phyloP scores from a whole-genome alignment of 2,113 vertebrate species.

The Myrmecophaga tridactyla region DNA sequence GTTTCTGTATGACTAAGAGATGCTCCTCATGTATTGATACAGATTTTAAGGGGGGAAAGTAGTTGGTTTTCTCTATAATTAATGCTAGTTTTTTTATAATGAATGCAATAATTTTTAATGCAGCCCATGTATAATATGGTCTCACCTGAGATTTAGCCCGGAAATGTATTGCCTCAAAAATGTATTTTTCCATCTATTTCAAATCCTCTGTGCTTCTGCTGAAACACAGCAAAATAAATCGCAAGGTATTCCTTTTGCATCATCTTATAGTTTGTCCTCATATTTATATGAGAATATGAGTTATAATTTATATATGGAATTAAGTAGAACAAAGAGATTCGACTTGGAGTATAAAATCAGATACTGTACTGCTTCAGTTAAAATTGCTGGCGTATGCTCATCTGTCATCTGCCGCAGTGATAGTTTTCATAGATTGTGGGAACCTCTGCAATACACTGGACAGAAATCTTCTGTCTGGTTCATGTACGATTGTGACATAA shows the following conservation, averaged over 20 bases:
- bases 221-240: conserved; percentile 32
- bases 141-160: conserved; percentile 2
- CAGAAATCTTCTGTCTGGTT: conserved; percentile 64
- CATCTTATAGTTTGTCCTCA: not conserved
- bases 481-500: conserved; percentile 57
- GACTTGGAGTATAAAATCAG: not conserved
- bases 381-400: conserved; percentile 26
- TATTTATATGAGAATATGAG: not conserved
- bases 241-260: not conserved
- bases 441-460: not conserved
- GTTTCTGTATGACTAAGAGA: not conserved
- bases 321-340: not conserved
- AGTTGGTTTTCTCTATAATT: too few species aligned
- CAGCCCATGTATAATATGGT: not conserved
- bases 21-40: not conserved
- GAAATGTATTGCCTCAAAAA: conserved; percentile 7
- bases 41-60: not conserved
- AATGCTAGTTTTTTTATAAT: too few species aligned
- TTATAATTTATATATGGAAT: not conserved
- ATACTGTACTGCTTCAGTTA: not conserved
- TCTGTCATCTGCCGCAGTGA: not conserved
- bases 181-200: not conserved
- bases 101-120: not conserved
- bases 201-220: not conserved
- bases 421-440: not conserved